phyloP scores from a whole-genome alignment of 2,888 invertebrate species.

The Drosophila trichaetosa region DNA sequence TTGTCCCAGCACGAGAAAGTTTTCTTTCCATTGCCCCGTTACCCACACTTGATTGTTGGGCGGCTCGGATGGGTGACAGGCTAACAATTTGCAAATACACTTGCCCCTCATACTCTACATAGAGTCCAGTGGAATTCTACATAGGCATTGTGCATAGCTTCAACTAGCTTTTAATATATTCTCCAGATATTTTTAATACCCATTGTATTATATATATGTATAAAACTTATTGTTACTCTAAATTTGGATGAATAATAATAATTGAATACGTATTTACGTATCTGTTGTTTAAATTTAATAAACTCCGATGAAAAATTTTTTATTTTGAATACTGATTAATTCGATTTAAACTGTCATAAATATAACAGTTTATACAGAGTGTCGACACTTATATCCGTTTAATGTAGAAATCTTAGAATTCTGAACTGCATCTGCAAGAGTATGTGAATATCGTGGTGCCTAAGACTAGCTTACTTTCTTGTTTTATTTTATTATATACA shows the following conservation, averaged over 20 bases:
- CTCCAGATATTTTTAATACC: neutral
- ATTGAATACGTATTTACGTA: neutral
- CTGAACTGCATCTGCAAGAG: conserved; percentile 11
- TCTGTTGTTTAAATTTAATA: neutral
- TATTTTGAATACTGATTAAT: neutral
- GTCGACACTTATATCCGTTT: neutral
- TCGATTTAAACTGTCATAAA: neutral
- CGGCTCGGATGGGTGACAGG: conserved; percentile 38
- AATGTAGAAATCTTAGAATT: neutral
- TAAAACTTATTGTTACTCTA: too few relatives aligned
- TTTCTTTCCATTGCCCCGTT: conserved; percentile 65
- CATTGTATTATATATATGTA: too few relatives aligned
- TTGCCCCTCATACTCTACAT: conserved; percentile 7
- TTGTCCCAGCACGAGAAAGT: conserved; percentile 71
- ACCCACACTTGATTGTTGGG: conserved; percentile 29
- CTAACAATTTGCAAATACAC: conserved; percentile 48
- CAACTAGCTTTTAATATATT: neutral
- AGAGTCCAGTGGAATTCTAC: neutral
- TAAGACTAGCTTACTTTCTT: conserved; percentile 26
- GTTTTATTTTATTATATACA: conserved; percentile 46
- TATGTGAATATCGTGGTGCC: neutral
- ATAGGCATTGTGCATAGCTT: neutral
- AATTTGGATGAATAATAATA: neutral
- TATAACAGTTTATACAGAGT: neutral
- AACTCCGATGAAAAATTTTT: neutral